These are phyloP conservation scores for Sarcophaga peregrina DNA, from an alignment of 1,140 invertebrate species.

Conservation along the genomic window DNA sequence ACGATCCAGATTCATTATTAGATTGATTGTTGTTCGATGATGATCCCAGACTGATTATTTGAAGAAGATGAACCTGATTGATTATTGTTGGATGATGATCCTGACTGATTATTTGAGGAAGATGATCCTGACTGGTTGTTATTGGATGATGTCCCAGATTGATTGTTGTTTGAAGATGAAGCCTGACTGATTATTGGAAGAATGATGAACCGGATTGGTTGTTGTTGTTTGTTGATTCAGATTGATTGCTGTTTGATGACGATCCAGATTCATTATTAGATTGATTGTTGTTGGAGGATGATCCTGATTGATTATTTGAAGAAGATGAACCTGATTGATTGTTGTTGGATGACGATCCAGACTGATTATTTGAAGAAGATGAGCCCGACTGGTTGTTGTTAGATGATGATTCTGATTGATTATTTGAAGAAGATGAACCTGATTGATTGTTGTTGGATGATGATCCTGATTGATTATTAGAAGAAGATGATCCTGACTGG, in stretches of 20 bases:
- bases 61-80: constrained; percentile 43
- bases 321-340: constrained; percentile 31
- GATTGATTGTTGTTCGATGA: too few species aligned
- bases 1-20: too few species aligned
- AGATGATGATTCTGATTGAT: constrained; percentile 48
- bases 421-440: too few species aligned
- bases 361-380: constrained; percentile 43
- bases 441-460: too few species aligned
- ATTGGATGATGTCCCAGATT: constrained; percentile 11
- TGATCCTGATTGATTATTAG: too few species aligned
- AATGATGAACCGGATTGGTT: constrained; percentile 65
- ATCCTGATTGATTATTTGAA: constrained; percentile 44
- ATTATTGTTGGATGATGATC: constrained; percentile 28
- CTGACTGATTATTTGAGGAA: constrained; percentile 44
- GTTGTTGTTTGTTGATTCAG: background rate
- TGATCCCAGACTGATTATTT: constrained; percentile 29
- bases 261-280: too few species aligned
- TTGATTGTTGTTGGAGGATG: too few species aligned
- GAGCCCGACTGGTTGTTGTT: constrained; percentile 36
- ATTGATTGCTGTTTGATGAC: too few species aligned
- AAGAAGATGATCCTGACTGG: too few species aligned
- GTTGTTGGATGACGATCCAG: constrained; percentile 28
- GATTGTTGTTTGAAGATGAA: constrained; percentile 55
- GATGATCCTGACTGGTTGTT: constrained; percentile 37
- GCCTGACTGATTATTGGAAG: constrained; percentile 9